Evolutionary conservation across 1,140 invertebrate species (phyloP), one percentile per base, ranked within the genome.

Genomic region (Heliconius eleuchia): DNA sequence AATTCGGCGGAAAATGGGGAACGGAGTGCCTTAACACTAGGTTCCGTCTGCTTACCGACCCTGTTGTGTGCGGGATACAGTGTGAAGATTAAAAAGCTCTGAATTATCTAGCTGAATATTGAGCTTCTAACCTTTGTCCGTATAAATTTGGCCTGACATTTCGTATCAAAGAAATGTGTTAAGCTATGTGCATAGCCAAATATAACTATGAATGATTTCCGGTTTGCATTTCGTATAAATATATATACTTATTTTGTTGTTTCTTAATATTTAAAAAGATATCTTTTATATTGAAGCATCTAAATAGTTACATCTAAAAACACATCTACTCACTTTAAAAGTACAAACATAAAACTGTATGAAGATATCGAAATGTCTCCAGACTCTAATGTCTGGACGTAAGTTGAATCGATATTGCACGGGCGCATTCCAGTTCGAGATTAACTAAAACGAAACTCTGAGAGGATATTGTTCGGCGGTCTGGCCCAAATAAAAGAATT

Each of bases 361-460:
- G 73, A 70, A 70, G 57, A 50, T 76, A 42, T 76, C 74, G 27
- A 71, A 60, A 70, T n/a, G 34, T 75, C 74, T 75, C 42, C 60
- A 27, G 23, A 66, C 60, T 66, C 60, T 39, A 70, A 23, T 23
- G 74, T 76, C 74, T 76, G 74, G 74, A 39, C 74, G 74, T 71
- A 70, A 76, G 57, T 70, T 70, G 39, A 76, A 76, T 76, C 74
- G 74, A 76, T 76, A 70, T 42, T 76, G 34, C 39, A 76, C 57
- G 39, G 66, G 50, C 71, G 74, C 60, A 76, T 76, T 70, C 73
- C 23, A 70, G 39, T 66, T 66, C 23, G 19, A 60, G 55, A 75
- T 76, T 39, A 76, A 76, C 37, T 76, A 30, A 66, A 76, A 50
- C 42, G 74, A 70, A 76, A 76, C 27, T 27, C 60, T 50, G 39